These are phyloP conservation scores for Drosophila carrolli DNA, from an alignment of 1,140 invertebrate genomes.

Conservation along the genomic window DNA sequence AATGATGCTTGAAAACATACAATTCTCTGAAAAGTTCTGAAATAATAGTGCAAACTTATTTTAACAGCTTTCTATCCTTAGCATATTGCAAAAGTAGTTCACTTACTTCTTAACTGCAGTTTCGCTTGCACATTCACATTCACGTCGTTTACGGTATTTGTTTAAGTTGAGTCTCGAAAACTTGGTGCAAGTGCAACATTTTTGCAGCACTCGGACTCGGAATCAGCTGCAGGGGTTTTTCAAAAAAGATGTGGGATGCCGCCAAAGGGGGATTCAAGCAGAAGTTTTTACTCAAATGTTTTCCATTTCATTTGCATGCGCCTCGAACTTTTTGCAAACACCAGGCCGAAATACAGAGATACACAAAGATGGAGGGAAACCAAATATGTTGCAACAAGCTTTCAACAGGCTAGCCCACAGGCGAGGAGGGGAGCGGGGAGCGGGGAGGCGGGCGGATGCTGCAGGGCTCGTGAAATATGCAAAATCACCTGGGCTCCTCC, in stretches of 20 bases:
- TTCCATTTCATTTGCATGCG: conserved; percentile 77
- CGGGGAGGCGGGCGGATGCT: neutral
- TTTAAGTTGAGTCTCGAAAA: conserved; percentile 65
- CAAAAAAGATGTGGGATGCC: conserved; percentile 1
- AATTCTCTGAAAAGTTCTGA: too few species aligned
- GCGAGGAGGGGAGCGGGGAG: neutral
- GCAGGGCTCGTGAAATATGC: conserved; percentile 51
- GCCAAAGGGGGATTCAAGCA: conserved; percentile 1
- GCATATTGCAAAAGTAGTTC: conserved; percentile 46
- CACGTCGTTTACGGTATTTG: conserved; percentile 44
- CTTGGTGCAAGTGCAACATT: conserved; percentile 46
- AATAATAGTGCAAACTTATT: neutral
- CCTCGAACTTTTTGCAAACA: conserved; percentile 59
- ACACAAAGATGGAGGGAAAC: conserved; percentile 26
- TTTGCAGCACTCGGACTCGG: conserved; percentile 17
- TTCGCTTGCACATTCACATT: neutral
- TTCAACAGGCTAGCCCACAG: conserved; percentile 34
- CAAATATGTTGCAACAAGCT: conserved; percentile 64
- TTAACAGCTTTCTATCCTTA: neutral
- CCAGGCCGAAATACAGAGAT: conserved; percentile 16
- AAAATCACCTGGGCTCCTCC: conserved; percentile 13
- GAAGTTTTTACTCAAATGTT: conserved; percentile 68
- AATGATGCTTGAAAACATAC: too few species aligned
- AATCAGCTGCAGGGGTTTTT: conserved; percentile 15
- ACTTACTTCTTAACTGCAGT: conserved; percentile 20